Conservation (phyloP, 2,888 invertebrate species). For the Andrena bucephala region DNA sequence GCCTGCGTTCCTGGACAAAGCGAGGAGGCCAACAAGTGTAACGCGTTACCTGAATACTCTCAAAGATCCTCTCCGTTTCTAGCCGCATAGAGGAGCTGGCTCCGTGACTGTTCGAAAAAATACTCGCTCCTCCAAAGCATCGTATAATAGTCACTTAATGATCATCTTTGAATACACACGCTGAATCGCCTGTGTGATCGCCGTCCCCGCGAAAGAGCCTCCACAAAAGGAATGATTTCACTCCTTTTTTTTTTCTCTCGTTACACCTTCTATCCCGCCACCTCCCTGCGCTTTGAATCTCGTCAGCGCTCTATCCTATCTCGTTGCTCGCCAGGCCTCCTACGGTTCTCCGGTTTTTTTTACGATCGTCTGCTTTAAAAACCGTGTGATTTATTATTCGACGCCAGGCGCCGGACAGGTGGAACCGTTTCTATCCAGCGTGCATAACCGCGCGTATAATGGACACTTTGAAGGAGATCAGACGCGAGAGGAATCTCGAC, state of each 20-base stretch:
- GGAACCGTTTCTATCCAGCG: slow-evolving; percentile 67
- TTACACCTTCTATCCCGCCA: slow-evolving; percentile 13
- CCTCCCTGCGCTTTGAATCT: background rate
- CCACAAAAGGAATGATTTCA: slow-evolving; percentile 46
- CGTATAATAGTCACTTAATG: slow-evolving; percentile 76
- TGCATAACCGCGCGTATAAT: slow-evolving; percentile 56
- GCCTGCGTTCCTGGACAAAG: slow-evolving; percentile 68
- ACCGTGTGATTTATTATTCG: slow-evolving; percentile 76
- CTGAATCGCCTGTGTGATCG: slow-evolving; percentile 71
- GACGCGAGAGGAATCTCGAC: slow-evolving; percentile 56
- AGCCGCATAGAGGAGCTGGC: slow-evolving; percentile 36
- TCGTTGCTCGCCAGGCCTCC: slow-evolving; percentile 38
- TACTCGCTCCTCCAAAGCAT: slow-evolving; percentile 59
- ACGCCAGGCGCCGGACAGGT: slow-evolving; percentile 75
- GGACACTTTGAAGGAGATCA: slow-evolving; percentile 58
- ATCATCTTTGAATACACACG: slow-evolving; percentile 75
- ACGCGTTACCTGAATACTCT: slow-evolving; percentile 69
- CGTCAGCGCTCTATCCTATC: slow-evolving; percentile 14
- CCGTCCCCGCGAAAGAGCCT: slow-evolving; percentile 41
- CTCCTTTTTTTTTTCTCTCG: slow-evolving; percentile 25
- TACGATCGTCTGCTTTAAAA: slow-evolving; percentile 59
- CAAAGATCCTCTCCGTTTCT: slow-evolving; percentile 43
- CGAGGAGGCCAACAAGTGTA: slow-evolving; percentile 72
- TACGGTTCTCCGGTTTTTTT: slow-evolving; percentile 31
- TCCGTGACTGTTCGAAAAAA: slow-evolving; percentile 66